These are phyloP conservation scores for Apantesis nais DNA, from an alignment of 2,888 invertebrate genomes.

Conservation along the genomic window DNA sequence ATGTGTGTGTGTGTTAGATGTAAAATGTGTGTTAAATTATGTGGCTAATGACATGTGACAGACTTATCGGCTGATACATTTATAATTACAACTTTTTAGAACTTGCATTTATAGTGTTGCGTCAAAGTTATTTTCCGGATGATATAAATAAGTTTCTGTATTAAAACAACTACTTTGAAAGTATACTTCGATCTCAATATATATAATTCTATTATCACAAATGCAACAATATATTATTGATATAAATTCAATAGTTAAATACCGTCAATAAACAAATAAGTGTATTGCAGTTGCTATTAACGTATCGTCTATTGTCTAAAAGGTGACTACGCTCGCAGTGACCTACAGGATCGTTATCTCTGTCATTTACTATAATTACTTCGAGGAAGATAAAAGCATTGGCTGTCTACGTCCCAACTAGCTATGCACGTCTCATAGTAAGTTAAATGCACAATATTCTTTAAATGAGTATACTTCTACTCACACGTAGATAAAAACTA, in stretches of 20 bases:
- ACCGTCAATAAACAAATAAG: conserved; percentile 17
- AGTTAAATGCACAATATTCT: not conserved
- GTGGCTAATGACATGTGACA: too few relatives aligned
- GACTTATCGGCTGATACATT: not conserved
- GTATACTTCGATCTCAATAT: not conserved
- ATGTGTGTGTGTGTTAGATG: too few relatives aligned
- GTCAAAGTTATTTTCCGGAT: not conserved
- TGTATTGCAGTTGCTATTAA: conserved; percentile 20
- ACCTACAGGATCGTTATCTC: conserved; percentile 42
- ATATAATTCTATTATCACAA: not conserved
- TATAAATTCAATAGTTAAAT: not conserved
- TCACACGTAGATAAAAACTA: not conserved
- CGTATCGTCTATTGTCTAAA: conserved; percentile 24
- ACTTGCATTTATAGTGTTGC: not conserved
- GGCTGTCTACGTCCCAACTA: not conserved
- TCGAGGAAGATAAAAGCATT: conserved; percentile 1
- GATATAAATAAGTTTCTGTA: not conserved
- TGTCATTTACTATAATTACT: conserved; percentile 40
- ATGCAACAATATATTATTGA: not conserved
- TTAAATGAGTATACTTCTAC: not conserved
- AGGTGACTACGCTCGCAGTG: conserved; percentile 15
- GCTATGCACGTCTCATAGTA: not conserved
- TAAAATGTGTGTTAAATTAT: too few relatives aligned
- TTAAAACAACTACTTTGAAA: not conserved
- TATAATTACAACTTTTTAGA: not conserved